phyloP scores from a whole-genome alignment of 2,888 invertebrate genomes.

The Pachymerium ferrugineum region DNA sequence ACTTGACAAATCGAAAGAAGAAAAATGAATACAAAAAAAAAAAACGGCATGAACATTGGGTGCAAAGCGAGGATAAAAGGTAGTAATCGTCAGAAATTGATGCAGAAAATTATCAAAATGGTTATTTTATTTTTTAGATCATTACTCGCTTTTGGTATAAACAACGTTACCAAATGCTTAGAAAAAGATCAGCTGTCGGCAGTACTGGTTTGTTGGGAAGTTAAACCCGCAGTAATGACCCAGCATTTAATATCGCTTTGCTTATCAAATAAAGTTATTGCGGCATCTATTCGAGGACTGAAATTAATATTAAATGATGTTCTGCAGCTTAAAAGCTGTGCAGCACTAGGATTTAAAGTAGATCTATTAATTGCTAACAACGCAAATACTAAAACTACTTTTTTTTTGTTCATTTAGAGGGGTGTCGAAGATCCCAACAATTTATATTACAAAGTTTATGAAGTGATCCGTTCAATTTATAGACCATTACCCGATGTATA shows the following conservation, averaged over 20 bases:
- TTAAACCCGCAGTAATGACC: conserved; percentile 30
- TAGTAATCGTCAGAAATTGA: too few relatives aligned
- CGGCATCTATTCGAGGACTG: conserved; percentile 24
- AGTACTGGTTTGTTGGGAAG: conserved; percentile 30
- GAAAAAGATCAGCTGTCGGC: conserved; percentile 35
- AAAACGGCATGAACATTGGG: conserved; percentile 6
- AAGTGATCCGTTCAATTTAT: not conserved
- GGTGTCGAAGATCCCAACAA: not conserved
- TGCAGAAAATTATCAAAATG: not conserved
- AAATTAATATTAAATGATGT: not conserved
- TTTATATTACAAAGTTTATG: not conserved
- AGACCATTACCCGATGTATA: not conserved
- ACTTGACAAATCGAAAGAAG: not conserved
- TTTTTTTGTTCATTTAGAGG: not conserved
- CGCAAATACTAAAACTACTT: not conserved
- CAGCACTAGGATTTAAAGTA: conserved; percentile 36
- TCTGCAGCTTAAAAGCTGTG: conserved; percentile 33
- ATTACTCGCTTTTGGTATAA: conserved; percentile 21
- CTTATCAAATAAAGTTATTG: not conserved
- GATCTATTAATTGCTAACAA: not conserved
- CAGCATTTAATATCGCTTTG: conserved; percentile 31
- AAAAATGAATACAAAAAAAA: not conserved
- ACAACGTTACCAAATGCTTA: conserved; percentile 1
- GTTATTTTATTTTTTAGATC: too few relatives aligned
- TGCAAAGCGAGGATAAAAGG: not conserved